Base-by-base conservation (phyloP, 2,888 invertebrate genomes). In the Drosophila differens region DNA sequence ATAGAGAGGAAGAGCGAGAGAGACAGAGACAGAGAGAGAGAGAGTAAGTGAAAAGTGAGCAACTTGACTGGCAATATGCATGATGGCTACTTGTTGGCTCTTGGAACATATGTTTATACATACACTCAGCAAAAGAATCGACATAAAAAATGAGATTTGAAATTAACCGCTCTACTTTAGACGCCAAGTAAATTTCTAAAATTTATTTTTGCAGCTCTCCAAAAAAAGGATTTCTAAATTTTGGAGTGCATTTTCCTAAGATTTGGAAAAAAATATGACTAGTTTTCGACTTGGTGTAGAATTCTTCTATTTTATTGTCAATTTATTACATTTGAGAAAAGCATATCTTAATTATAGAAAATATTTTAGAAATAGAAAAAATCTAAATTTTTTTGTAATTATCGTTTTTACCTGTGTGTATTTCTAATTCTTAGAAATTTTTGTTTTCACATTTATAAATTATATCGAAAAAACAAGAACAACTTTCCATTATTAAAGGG, bases 11-110 rank as follows among this genome's bases (percentile, higher is more conserved):
- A 9, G 0, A 4, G 7, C 4, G 44, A 44, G 39, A 58, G 57
- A 68, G 58, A 3, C 1, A 4, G 6, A 6, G 35, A 44, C 22
- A 22, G 53, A 33, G 12, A 32, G 12, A 58, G 41, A 22, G 49
- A 2, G 49, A 32, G 19, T 47, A 37, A 9, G 58, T 53, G 57
- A 39, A 28, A 55, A 33, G 41, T 5, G 25, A 28, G 59, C 28
- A 62, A 51, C 75, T 47, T 70, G 65, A n/a, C 30, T 37, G 28
- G 44, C 54, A 54, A 39, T 63, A 44, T 47, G 51, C 52, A 57
- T 69, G 77, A 77, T 81, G 66, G 77, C 75, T 68, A 78, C 39
- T 44, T 59, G 58, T 37, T 62, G 59, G 63, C 35, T 39, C 19
- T 54, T 47, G 47, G 47, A 44, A 6, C 41, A 58, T 58, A 32